Percentiles rank a stretch among this genome's conserved stretches.
Conservation (phyloP, 2,113 vertebrate genomes). For the Halcyon senegalensis region DNA sequence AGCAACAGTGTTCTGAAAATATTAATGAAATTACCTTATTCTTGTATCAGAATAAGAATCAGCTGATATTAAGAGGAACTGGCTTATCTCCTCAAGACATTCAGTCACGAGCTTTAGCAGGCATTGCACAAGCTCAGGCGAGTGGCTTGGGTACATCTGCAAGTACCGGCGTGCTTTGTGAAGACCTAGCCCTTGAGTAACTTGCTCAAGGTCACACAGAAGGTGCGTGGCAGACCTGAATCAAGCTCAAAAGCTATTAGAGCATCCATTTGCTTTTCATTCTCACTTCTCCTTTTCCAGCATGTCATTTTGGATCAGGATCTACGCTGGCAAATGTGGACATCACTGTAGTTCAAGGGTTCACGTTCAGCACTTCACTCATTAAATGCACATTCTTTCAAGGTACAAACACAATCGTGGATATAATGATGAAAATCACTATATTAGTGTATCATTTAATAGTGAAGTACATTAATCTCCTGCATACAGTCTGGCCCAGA, state of each 20-base stretch:
- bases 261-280: slow-evolving; percentile 43
- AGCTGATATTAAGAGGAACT: neutral
- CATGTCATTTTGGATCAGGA: slow-evolving; percentile 32
- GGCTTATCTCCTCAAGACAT: neutral
- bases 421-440: slow-evolving; percentile 16
- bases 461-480: neutral
- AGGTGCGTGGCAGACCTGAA: slow-evolving; percentile 12
- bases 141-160: neutral
- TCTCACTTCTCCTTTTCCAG: slow-evolving; percentile 12
- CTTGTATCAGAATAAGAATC: neutral
- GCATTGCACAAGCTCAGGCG: neutral
- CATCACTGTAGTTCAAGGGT: neutral
- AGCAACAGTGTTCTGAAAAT: neutral
- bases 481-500: neutral
- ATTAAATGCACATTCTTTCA: slow-evolving; percentile 35
- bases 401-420: slow-evolving; percentile 5
- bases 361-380: neutral
- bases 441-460: neutral
- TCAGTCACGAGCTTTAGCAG: neutral
- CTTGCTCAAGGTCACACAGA: slow-evolving; percentile 10
- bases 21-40: neutral
- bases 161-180: neutral
- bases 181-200: neutral
- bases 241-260: slow-evolving; percentile 26
- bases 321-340: neutral